Evolutionary conservation across 2,888 invertebrate species (phyloP), one percentile per base, ranked within the genome.

Genomic region (Tinea trinotella): DNA sequence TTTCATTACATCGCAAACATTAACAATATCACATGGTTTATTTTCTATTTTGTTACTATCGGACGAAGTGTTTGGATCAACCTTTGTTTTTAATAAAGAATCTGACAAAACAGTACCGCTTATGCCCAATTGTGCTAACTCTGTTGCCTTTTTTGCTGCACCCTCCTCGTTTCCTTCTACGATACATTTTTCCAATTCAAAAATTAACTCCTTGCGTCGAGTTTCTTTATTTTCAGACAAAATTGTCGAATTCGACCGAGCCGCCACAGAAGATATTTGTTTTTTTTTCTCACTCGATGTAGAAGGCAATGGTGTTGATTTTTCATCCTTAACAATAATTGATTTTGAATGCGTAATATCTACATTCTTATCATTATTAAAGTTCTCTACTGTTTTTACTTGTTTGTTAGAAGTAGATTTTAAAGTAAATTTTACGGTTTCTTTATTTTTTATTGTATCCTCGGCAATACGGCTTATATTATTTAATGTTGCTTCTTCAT

Each of bases 111-210:
- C 93, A 34, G 92, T 92, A 74, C 93, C 93, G 56, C 91, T 91
- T 52, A 94, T 88, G 70, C 92, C 91, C 57, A 93, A 77, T 59
- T 92, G 90, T 0, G 94, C 94, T 60, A 95, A 78, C 71, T 94
- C 92, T 59, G 90, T 88, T 0, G 95, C 94, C 52, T 93, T 88
- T 58, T 89, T 89, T 0, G 94, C 92, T 1, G 95, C 94, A 60
- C 92, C 88, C 52, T 87, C 88, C 74, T 93, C 90, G 64, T 94
- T 90, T 5, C 94, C 94, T 66, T 89, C 90, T 2, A 92, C 90
- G 62, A 95, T 95, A 1, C 94, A 92, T 55, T 88, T 88, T 74
- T 95, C 94, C 54, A 95, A 79, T 70, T 92, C 88, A 68, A 89
- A 88, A 61, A 94, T 82, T 59, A 93, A 67, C 55, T 76, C 70